Evolutionary conservation across 2,888 invertebrate species (phyloP).

Genomic region (Lepidochitona cinerea): DNA sequence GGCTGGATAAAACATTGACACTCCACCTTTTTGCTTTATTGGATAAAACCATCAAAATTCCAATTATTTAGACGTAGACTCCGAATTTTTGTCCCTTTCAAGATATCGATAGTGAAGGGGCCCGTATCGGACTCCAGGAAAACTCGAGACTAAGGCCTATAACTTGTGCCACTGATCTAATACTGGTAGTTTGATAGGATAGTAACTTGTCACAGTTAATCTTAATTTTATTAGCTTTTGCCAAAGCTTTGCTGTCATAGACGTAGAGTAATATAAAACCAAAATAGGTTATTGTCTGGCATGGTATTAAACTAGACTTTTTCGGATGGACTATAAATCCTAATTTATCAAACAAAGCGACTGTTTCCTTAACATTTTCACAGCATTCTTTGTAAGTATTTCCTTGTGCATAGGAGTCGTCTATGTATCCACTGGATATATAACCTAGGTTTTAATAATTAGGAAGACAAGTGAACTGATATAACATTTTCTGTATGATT

Average conservation of each 20-base stretch:
- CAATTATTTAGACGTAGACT: not conserved
- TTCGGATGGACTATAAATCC: slow-evolving; percentile 10
- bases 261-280: slow-evolving; percentile 11
- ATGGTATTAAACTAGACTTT: slow-evolving; percentile 7
- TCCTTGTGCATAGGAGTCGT: not conserved
- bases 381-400: not conserved
- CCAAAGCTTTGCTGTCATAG: not conserved
- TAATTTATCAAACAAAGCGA: not conserved
- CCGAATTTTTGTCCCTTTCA: slow-evolving; percentile 5
- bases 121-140: slow-evolving; percentile 8
- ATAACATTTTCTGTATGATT: slow-evolving; percentile 12
- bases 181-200: not conserved
- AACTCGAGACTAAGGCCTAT: slow-evolving; percentile 9
- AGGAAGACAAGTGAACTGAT: slow-evolving; percentile 19
- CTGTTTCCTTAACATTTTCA: not conserved
- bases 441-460: slow-evolving; percentile 22
- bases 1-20: not conserved
- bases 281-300: not conserved
- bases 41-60: slow-evolving; percentile 2
- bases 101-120: slow-evolving; percentile 8
- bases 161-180: not conserved
- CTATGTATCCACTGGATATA: not conserved
- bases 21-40: slow-evolving; percentile 5
- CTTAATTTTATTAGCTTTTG: slow-evolving; percentile 6
- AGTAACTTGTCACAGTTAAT: not conserved